Evolutionary conservation across 1,140 invertebrate genomes (phyloP).

Genomic region (Prorops nasuta): DNA sequence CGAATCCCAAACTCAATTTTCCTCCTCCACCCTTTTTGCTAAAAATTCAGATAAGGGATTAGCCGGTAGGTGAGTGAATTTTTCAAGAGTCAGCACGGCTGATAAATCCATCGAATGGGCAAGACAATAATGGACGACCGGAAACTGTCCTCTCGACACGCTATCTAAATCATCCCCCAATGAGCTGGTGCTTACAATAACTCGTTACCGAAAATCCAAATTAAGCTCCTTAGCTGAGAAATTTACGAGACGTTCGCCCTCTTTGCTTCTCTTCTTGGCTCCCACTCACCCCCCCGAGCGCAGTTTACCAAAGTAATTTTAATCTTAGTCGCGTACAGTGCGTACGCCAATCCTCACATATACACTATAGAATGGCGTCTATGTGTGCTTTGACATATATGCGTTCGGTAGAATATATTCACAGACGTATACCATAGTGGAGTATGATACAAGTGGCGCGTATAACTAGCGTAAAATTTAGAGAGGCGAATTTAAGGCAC

Average conservation of each 20-base stretch:
- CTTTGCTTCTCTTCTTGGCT: conserved; percentile 10
- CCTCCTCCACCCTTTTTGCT: too few relatives aligned
- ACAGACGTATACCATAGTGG: too few relatives aligned
- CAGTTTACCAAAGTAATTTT: conserved; percentile 55
- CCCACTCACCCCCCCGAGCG: conserved; percentile 8
- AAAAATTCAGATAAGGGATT: too few relatives aligned
- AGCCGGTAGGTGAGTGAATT: too few relatives aligned
- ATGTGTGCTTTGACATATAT: too few relatives aligned
- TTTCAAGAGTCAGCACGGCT: too few relatives aligned
- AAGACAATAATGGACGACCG: conserved; percentile 27
- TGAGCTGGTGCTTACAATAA: conserved; percentile 48
- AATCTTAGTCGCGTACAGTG: conserved; percentile 43
- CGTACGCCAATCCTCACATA: background rate
- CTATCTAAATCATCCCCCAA: conserved; percentile 37
- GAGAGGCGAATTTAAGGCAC: background rate
- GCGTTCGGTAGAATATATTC: too few relatives aligned
- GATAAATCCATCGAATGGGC: conserved; percentile 24
- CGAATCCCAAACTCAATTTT: too few relatives aligned
- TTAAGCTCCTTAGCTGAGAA: conserved; percentile 57
- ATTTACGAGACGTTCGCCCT: conserved; percentile 48
- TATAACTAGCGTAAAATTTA: conserved; percentile 1
- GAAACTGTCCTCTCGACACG: conserved; percentile 26
- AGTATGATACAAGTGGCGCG: too few relatives aligned
- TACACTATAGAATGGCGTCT: background rate
- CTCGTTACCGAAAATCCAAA: conserved; percentile 56